Evolutionary conservation across 2,113 vertebrate species (phyloP), one percentile per base, ranked within the genome.

Genomic region (Suricata suricatta): DNA sequence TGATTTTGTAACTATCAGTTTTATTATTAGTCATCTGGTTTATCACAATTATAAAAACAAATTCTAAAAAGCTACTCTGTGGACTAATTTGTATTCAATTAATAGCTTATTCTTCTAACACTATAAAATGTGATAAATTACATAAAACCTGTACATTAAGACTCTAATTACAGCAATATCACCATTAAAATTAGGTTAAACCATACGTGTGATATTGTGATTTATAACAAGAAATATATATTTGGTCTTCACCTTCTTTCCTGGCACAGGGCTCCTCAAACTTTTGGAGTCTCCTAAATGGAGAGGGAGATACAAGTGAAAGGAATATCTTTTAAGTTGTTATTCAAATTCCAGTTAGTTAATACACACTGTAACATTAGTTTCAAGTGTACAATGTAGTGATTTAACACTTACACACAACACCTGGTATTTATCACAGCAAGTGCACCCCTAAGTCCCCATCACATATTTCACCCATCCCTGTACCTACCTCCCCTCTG

Each of bases 1-100:
- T 86, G 93, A 90, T 95, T 96, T 97, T 44, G 74, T 92, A 88
- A 92, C 93, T 60, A 95, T 54, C 35, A 15, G 9, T 76, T 93
- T 96, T 93, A 95, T 96, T 92, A 72, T 57, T 92, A 52, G 71
- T 79, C 86, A 50, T 95, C 60, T 92, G 15, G 21, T 95, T 94
- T 96, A 93, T 91, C n/a, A 17, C n/a, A 86, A 29, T 71, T 47
- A 95, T 91, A 76, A 83, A 85, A 81, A 79, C 33, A 95, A 86
- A 79, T 93, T 87, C 68, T 89, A 80, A 95, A 95, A 93, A 94
- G 88, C 72, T 80, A 74, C 23, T 83, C 50, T 44, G 64, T 90
- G 35, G 81, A 86, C 47, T 90, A 79, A 96, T 95, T 95, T 66
- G 13, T 77, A 44, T 91, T 96, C 82, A 66, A 35, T 81, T 94